Evolutionary conservation across 2,888 invertebrate genomes (phyloP), one percentile per base, ranked within the genome.

Genomic region (Drosophila algonquin): DNA sequence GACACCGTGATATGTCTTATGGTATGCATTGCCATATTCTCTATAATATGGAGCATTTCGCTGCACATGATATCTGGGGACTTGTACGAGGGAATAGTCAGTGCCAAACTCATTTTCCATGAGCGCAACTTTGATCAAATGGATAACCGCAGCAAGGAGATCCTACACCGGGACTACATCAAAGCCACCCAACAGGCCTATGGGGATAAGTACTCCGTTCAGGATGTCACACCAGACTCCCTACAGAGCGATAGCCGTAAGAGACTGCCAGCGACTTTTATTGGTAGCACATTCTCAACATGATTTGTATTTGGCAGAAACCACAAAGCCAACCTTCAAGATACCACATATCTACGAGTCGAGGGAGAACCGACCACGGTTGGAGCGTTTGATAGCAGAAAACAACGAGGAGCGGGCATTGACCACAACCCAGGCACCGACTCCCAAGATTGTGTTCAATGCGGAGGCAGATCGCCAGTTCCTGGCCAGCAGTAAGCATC

Each of bases 1-100:
- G 91, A 90, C 64, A 76, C 81, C 8, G 84, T 91, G 63, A 85
- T 91, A 80, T 89, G 89, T 55, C 80, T 91, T n/a, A 87, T 91
- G 89, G 84, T 91, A 30, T 64, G 90, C 18, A 81, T 91, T 58
- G 91, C 90, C 3, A 76, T 83, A 32, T 84, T 81, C 63, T 91
- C 92, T 47, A 89, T 92, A 40, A 67, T 89, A 3, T 91, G 91
- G 89, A 88, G 87, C 48, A 63, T 91, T 47, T 81, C 90, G 1
- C 68, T 91, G 64, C 80, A 90, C 62, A 80, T 91, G 74, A 45
- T 90, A 40, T 89, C 91, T 4, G 84, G 87, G 27, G 91, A 91
- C 63, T 85, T 90, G 68, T 75, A 79, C 21, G 80, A 85, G 69
- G 90, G 89, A 59, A 81, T 90, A 51, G 80, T 90, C 35, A 90